Conservation (phyloP, 2,888 invertebrate genomes). For the Uloborus plumipes region DNA sequence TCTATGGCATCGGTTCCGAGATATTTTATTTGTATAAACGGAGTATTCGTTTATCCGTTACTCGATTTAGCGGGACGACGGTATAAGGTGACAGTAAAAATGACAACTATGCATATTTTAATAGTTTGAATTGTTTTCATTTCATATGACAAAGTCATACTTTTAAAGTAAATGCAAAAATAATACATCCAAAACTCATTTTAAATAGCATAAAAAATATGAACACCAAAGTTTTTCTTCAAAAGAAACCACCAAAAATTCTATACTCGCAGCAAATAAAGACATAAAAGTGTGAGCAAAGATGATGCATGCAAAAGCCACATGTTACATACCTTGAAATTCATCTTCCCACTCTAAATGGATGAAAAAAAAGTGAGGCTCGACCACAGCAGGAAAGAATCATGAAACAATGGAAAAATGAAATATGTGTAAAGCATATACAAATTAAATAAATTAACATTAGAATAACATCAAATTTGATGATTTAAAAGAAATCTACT, state of each 20-base stretch:
- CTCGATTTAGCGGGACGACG: too few relatives aligned
- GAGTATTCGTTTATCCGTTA: too few relatives aligned
- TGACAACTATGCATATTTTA: too few relatives aligned
- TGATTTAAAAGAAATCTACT: neutral
- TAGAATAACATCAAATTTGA: neutral
- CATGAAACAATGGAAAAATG: slow-evolving; percentile 63
- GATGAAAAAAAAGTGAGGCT: slow-evolving; percentile 94
- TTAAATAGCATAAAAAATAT: too few relatives aligned
- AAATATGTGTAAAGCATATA: slow-evolving; percentile 43
- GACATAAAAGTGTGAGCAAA: slow-evolving; percentile 16
- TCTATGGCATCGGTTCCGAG: too few relatives aligned
- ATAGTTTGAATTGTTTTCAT: too few relatives aligned
- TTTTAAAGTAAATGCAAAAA: too few relatives aligned
- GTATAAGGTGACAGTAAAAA: too few relatives aligned
- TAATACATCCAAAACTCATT: too few relatives aligned
- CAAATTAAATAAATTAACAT: neutral
- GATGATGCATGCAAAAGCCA: slow-evolving; percentile 52
- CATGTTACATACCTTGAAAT: slow-evolving; percentile 91
- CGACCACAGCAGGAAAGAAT: slow-evolving; percentile 74
- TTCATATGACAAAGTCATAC: too few relatives aligned
- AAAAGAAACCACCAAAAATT: slow-evolving; percentile 10
- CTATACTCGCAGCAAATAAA: slow-evolving; percentile 60
- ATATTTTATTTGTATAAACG: too few relatives aligned
- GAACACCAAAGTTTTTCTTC: neutral
- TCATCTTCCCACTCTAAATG: slow-evolving; percentile 99